phyloP scores from a whole-genome alignment of 1,140 invertebrate genomes.

The Cydia pomonella region DNA sequence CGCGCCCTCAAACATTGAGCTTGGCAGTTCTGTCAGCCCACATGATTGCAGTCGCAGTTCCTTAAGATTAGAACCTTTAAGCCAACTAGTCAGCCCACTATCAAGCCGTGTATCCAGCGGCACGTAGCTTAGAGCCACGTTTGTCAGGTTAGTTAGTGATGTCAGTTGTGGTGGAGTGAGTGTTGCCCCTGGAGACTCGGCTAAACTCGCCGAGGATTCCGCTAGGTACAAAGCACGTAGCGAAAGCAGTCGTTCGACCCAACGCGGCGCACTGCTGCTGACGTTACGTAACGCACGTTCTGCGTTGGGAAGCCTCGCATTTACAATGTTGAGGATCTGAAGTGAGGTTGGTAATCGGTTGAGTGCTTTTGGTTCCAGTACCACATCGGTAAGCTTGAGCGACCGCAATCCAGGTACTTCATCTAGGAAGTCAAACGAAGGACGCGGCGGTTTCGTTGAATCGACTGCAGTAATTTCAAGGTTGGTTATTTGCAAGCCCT shows the following conservation, averaged over 20 bases:
- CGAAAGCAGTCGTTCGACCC: background rate
- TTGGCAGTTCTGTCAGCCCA: background rate
- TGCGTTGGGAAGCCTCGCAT: background rate
- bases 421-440: conserved; percentile 8
- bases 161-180: background rate
- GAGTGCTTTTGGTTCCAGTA: background rate
- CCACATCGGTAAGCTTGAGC: background rate
- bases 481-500: background rate
- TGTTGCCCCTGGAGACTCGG: background rate
- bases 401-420: background rate
- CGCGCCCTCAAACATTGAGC: background rate
- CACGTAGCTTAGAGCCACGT: background rate
- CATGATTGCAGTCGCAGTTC: background rate
- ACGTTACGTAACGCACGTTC: background rate
- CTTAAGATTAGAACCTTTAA: background rate
- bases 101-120: background rate
- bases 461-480: conserved; percentile 1
- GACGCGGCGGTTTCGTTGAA: background rate
- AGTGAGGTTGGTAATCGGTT: background rate
- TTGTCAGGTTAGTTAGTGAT: background rate
- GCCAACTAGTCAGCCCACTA: background rate
- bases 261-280: background rate
- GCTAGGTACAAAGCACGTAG: conserved; percentile 9
- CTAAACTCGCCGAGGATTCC: background rate
- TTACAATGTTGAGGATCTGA: background rate